phyloP scores from a whole-genome alignment of 1,140 invertebrate species.

The Drosophila malerkotliana region DNA sequence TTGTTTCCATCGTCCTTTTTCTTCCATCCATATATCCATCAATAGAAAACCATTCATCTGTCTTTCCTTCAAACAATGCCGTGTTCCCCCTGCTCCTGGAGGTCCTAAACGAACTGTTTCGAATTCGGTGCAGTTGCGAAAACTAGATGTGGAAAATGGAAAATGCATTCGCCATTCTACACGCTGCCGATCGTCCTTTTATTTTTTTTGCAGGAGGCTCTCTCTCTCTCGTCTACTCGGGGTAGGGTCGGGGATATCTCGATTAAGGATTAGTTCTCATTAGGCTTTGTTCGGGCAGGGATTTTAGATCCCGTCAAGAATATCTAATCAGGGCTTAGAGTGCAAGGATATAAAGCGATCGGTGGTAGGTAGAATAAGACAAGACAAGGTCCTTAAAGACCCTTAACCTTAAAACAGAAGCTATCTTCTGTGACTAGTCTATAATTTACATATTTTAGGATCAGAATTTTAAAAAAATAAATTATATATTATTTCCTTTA shows the following conservation, averaged over 20 bases:
- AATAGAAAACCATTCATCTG: constrained; percentile 13
- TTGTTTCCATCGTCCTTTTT: constrained; percentile 1
- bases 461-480: no score
- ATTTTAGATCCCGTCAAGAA: constrained; percentile 24
- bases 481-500: no score
- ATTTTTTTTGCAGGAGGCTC: background rate
- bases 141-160: constrained; percentile 66
- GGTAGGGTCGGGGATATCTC: constrained; percentile 8
- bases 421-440: no score
- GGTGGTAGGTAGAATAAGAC: constrained; percentile 18
- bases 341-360: constrained; percentile 30
- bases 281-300: constrained; percentile 45
- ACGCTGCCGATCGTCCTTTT: constrained; percentile 18
- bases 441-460: no score
- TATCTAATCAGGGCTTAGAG: constrained; percentile 36
- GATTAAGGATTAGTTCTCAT: constrained; percentile 56
- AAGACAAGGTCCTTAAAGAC: background rate
- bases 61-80: constrained; percentile 47
- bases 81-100: constrained; percentile 31
- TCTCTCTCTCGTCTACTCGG: constrained; percentile 5
- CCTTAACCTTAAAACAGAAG: background rate
- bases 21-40: background rate
- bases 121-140: constrained; percentile 30
- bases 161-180: constrained; percentile 58
- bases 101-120: constrained; percentile 13